Conservation (phyloP, 2,113 vertebrate genomes). For the Periophthalmodon schlosseri region DNA sequence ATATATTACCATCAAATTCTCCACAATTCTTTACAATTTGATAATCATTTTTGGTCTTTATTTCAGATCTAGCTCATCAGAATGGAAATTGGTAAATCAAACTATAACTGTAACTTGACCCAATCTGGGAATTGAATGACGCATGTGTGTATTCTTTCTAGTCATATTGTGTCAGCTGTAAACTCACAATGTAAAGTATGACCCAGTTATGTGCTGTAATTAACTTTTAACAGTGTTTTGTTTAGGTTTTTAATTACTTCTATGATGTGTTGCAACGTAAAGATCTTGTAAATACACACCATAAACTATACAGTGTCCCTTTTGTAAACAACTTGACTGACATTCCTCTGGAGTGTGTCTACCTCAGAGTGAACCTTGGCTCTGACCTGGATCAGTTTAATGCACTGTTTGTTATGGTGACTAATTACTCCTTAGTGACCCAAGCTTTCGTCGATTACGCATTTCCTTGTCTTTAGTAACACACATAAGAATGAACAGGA, state of each 20-base stretch:
- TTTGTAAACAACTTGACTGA: background rate
- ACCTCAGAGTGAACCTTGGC: background rate
- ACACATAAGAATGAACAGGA: slow-evolving; percentile 1
- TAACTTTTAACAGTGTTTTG: background rate
- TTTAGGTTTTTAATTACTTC: background rate
- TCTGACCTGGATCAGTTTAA: slow-evolving; percentile 3
- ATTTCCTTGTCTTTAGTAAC: slow-evolving; percentile 35
- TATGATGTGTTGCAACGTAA: background rate
- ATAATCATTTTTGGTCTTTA: no score
- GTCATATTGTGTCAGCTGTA: background rate
- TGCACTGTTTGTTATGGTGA: slow-evolving; percentile 24
- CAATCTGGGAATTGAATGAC: no score
- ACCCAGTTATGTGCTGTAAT: background rate
- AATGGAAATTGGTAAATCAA: background rate
- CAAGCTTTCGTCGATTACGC: slow-evolving; percentile 13
- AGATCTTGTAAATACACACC: background rate
- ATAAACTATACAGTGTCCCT: background rate
- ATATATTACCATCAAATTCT: no score
- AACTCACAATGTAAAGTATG: background rate
- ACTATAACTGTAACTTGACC: background rate
- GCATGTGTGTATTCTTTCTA: background rate
- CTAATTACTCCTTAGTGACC: slow-evolving; percentile 21
- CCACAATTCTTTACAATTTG: no score
- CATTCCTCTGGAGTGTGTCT: background rate
- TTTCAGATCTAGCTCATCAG: background rate